Evolutionary conservation across 2,113 vertebrate species (phyloP).

Genomic region (Pungitius pungitius): DNA sequence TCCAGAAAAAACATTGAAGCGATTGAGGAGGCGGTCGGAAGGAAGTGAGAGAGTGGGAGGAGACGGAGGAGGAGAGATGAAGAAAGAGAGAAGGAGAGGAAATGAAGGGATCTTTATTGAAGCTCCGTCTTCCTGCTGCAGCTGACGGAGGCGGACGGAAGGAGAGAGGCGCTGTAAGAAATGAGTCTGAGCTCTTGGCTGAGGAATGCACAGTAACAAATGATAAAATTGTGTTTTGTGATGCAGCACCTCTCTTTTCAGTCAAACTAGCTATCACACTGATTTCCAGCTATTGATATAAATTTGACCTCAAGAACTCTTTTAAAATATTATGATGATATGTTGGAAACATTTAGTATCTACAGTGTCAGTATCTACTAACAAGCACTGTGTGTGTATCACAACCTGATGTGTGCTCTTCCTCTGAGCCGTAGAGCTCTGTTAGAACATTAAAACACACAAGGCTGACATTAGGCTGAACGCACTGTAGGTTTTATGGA

Average conservation of each 20-base stretch:
- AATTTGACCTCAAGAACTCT: not conserved
- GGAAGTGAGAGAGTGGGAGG: constrained; percentile 23
- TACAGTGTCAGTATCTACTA: no score
- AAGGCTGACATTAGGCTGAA: no score
- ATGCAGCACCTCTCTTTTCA: not conserved
- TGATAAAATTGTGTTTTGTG: not conserved
- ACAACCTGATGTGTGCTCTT: no score
- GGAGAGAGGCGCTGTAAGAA: constrained; percentile 11
- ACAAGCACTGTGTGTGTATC: no score
- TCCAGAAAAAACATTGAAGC: constrained; percentile 24
- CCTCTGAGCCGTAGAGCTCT: not conserved
- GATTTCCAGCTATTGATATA: not conserved
- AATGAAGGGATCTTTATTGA: constrained; percentile 87
- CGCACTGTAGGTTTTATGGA: not conserved
- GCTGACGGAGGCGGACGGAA: constrained; percentile 34
- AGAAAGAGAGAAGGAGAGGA: constrained; percentile 80
- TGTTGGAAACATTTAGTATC: not conserved
- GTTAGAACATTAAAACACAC: no score
- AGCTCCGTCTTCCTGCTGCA: constrained; percentile 82
- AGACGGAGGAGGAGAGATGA: constrained; percentile 66
- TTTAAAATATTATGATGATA: not conserved
- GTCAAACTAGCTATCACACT: not conserved
- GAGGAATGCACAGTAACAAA: not conserved
- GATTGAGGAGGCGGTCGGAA: constrained; percentile 22
- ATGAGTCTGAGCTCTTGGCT: not conserved